Evolutionary conservation across 2,888 invertebrate genomes (phyloP).

Genomic region (Thymelicus acteon): DNA sequence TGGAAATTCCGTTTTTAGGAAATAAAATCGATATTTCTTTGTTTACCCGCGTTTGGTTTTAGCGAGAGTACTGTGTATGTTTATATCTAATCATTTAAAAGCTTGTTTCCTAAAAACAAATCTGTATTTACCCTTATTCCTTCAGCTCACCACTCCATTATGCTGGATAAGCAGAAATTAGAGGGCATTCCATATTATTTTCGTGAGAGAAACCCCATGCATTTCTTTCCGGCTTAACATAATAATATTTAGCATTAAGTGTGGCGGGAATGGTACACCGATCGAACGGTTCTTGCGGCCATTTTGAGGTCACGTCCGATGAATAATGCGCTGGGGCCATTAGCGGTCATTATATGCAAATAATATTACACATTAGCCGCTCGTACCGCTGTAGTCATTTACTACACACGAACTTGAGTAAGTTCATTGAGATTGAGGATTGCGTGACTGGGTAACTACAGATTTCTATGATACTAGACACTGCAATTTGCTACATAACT

Average conservation of each 20-base stretch:
- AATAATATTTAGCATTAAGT: slow-evolving; percentile 40
- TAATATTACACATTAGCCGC: slow-evolving; percentile 69
- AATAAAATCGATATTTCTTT: not conserved
- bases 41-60: too few relatives aligned
- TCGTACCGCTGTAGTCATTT: slow-evolving; percentile 46
- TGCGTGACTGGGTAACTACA: slow-evolving; percentile 14
- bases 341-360: slow-evolving; percentile 84
- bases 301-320: slow-evolving; percentile 76
- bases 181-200: not conserved
- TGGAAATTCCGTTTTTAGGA: not conserved
- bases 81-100: too few relatives aligned
- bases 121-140: too few relatives aligned
- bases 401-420: slow-evolving; percentile 42
- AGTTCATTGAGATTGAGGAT: slow-evolving; percentile 27
- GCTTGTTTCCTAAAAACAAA: too few relatives aligned
- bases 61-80: too few relatives aligned
- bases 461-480: slow-evolving; percentile 7
- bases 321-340: slow-evolving; percentile 74
- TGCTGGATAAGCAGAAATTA: too few relatives aligned
- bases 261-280: slow-evolving; percentile 49
- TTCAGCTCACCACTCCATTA: too few relatives aligned
- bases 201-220: not conserved
- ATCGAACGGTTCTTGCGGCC: slow-evolving; percentile 71
- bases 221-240: slow-evolving; percentile 22
- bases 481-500: not conserved